Base-by-base conservation (phyloP, 2,888 invertebrate genomes). In the Lamproptera curius region DNA sequence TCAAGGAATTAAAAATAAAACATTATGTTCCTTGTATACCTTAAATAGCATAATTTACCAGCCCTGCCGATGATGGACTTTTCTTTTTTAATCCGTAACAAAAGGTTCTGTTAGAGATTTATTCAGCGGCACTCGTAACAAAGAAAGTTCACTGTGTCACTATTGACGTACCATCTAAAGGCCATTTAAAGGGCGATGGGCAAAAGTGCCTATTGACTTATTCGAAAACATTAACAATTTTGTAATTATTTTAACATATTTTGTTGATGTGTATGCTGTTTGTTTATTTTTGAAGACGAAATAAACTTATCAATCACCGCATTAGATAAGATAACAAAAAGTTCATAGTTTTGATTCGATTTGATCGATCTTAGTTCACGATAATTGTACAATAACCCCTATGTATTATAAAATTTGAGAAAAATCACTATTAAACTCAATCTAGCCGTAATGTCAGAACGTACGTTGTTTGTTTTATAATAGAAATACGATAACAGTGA, bases 101-200 rank as follows among this genome's bases (percentile, higher is more conserved):
- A 28, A 28, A 40, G 28, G 16, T 39, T 34, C 34, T 14, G 11
- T 4, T 31, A 13, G 20, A 31, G 23, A 37, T 31, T 42, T 33
- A 23, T 37, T 38, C 10, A 13, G 20, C 33, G 16, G 23, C 2
- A 8, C 14, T 16, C 40, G 9, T 16, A 33, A 47, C 42, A 47
- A 47, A 33, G 36, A 47, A 47, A 47, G 47, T 42, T 47, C 37
- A 47, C 42, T 42, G 37, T 47, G 47, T 47, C 47, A 47, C 42
- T 46, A 31, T 36, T 37, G 47, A 17, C 16, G 20, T 20, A 20
- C 14, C 31, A 38, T 10, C 16, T 5, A 47, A 47, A 47, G 47
- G 47, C 36, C 37, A 33, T 33, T 38, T 47, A 20, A 47, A 47
- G 47, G 47, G 37, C 4, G 42, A 47, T 36, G 20, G 37, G 31